Evolutionary conservation across 2,113 vertebrate genomes (phyloP), one percentile per base, ranked within the genome.

Genomic region (Eclectus roratus): DNA sequence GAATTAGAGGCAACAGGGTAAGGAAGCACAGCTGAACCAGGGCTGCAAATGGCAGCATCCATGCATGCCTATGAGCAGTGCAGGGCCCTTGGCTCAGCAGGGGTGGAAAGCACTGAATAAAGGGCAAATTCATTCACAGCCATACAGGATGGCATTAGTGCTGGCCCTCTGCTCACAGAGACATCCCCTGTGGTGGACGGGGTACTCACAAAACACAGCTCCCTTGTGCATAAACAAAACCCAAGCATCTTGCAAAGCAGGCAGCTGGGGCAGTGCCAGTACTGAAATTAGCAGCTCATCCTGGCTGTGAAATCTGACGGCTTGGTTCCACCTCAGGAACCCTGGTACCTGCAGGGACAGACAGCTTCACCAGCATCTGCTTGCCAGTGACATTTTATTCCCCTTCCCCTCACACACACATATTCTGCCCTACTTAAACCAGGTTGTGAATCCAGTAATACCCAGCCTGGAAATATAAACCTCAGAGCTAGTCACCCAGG

Each of bases 121-220:
- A 92, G 82, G 56, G 28, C 0, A 25, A 81, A 96, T 94, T 93
- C 92, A 95, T 95, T 66, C 88, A 61, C 85, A 83, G 90, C 35
- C 88, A 76, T 9, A 33, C 77, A 90, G 92, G 90, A 86, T 44
- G 65, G 92, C 80, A 88, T 94, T 94, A 95, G 92, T 74, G 72
- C 91, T 70, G 72, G 90, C 80, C 85, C 77, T 91, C 6, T 74
- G 82, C 85, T 93, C 68, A 15, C 74, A 90, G 74, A 93, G 79
- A 85, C 56, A 4, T 70, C 91, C 68, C 85, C 91, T 2, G 13
- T 73, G 89, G 89, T 41, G 78, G 77, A 80, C 2, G n/a, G 81
- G 39, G 29, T n/a, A 17, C 70, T 89, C 56, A 4, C 58, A 66
- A 52, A 80, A 86, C 86, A 64, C 17, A 3, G 74, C 60, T 85